A percentile compares a stretch with the other conserved stretches of the same genome.
phyloP scores from a whole-genome alignment of 2,113 vertebrate genomes.

The Piaya cayana region DNA sequence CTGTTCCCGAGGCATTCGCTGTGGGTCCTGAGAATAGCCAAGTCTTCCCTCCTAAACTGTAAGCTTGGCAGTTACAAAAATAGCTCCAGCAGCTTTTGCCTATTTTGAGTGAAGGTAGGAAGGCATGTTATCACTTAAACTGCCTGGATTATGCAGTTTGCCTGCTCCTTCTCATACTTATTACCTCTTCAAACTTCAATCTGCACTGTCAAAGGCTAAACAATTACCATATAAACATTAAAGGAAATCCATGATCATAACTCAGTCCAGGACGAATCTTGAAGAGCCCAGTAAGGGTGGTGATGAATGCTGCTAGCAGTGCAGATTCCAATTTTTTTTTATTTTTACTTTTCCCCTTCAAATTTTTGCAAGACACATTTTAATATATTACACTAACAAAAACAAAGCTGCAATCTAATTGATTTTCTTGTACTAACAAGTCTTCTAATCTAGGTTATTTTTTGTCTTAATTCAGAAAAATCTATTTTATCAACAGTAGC shows the following conservation, averaged over 20 bases:
- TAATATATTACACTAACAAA: background rate
- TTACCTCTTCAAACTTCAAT: background rate
- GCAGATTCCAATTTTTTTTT: background rate
- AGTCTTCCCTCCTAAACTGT: background rate
- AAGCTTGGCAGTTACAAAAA: background rate
- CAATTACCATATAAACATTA: background rate
- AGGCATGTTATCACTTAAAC: background rate
- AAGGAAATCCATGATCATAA: background rate
- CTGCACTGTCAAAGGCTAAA: background rate
- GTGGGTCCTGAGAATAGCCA: rapidly evolving
- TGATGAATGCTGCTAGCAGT: background rate
- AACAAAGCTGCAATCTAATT: background rate
- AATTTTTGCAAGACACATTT: background rate
- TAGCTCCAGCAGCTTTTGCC: background rate
- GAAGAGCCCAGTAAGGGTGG: background rate
- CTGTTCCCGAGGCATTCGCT: background rate
- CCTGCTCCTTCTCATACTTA: background rate
- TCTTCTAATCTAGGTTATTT: background rate
- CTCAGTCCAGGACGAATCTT: background rate
- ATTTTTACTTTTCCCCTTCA: background rate
- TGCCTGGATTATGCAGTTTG: background rate
- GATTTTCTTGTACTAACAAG: background rate
- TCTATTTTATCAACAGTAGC: background rate
- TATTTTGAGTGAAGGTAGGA: background rate
- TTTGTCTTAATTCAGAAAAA: background rate